Base-by-base conservation (phyloP, 2,113 vertebrate genomes). In the Bettongia penicillata region DNA sequence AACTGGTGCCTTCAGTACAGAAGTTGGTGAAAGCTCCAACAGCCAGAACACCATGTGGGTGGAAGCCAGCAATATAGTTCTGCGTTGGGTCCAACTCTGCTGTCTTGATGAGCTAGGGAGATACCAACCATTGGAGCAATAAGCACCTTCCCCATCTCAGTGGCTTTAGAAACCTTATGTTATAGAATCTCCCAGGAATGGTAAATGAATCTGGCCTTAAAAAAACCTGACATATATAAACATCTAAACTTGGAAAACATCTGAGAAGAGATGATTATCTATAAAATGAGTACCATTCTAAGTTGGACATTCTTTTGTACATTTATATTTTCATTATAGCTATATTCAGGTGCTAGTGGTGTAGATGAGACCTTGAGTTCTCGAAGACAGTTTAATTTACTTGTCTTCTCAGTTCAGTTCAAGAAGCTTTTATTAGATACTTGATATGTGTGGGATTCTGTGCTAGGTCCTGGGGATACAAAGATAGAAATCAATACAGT, bases 21-120 rank as follows among this genome's bases (percentile, higher is more conserved):
- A 99, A 99, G 96, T 99, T 99, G 89, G 98, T 52, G 22, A 99
- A 99, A 91, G 99, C 99, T 68, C 99, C 99, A 0, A 98, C 97
- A 8, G 99, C 99, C 98, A 99, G 98, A 52, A 99, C 97, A 0
- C 99, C 99, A 0, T 99, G 99, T 0, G 99, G 99, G 92, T 99
- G 99, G 97, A 99, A 99, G 43, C 99, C 99, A 0, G 99, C 50
- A 8, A 99, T 4, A 61, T 99, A 99, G 98, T 99, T 99, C 96
- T 98, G 97, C 53, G 95, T 98, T 0, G 99, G 99, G 95, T 99
- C 99, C 97, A 99, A 96, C 16, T 99, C 99, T 0, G 96, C 99
- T 0, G 99, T 99, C 98, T 99, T 99, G 96, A 99, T 96, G 98
- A 99, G 94, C 99, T 99, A 98, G 90, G 91, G 43, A 91, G 25